A percentile compares a stretch with the other conserved stretches of the same genome.
phyloP scores from a whole-genome alignment of 2,797 vertebrate genomes.

The Melanogrammus aeglefinus region DNA sequence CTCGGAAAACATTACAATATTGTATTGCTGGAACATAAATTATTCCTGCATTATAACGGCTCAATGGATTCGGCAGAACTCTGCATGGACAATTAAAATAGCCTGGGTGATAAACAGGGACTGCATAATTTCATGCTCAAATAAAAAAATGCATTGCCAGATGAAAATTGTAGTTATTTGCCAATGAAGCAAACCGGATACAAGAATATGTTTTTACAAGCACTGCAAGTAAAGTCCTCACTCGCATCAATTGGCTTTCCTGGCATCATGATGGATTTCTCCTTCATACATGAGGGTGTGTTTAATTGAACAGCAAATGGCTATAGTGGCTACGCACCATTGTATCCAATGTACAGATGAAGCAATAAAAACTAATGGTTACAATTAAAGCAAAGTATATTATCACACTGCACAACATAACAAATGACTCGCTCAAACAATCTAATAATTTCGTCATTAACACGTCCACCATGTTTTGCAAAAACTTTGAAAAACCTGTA shows the following conservation, averaged over 20 bases:
- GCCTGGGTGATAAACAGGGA: neutral
- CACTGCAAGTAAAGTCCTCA: neutral
- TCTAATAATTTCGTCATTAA: neutral
- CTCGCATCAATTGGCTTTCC: too few species aligned
- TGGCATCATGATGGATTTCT: neutral
- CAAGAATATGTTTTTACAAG: neutral
- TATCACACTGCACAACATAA: neutral
- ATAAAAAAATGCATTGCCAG: neutral
- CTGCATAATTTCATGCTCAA: neutral
- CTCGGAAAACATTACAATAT: neutral
- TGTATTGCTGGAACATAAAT: neutral
- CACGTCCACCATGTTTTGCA: neutral
- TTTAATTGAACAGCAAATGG: neutral
- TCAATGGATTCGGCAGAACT: too few species aligned
- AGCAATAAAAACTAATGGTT: slow-evolving; percentile 18
- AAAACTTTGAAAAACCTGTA: neutral
- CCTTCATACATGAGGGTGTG: neutral
- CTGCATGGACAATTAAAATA: neutral
- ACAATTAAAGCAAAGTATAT: neutral
- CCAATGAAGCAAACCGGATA: neutral
- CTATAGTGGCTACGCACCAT: neutral
- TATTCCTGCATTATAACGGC: neutral
- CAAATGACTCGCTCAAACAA: neutral
- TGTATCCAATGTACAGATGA: neutral
- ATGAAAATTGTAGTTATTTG: neutral